Base-by-base conservation (phyloP, 2,888 invertebrate genomes). In the Helleia helle region DNA sequence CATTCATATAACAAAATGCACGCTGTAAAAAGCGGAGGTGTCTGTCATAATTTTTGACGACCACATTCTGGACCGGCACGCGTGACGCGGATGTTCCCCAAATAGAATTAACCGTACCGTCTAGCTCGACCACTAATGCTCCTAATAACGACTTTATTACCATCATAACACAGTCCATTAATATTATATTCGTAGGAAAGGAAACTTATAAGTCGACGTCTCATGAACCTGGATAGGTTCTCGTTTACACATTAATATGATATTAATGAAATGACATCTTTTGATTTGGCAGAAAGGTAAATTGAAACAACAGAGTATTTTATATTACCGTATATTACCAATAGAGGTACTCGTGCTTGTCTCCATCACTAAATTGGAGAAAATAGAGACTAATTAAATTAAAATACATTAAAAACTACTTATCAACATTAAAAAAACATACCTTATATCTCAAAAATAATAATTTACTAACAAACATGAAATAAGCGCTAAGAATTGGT, bases 391-490 rank as follows among this genome's bases (percentile, higher is more conserved):
- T 34, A 63, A 72, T 71, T 69, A 65, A 64, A 72, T 75, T 74
- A 75, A 77, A 77, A 77, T 79, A 77, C 65, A 68, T 76, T 77
- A 77, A 68, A 77, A 79, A 77, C 75, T 80, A 83, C 66, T 67
- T 76, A 77, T 62, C 71, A 81, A 80, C n/a, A n/a, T 66, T 75
- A 74, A 71, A 74, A 80, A 71, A 81, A 83, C 79, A 71, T 75
- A 77, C 69, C 79, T 76, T 74, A 80, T 59, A 77, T 80, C 74
- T 81, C 79, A 79, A 83, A 83, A 51, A 77, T 76, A 79, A 81
- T 81, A 83, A 83, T 81, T 83, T 81, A 81, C 81, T 83, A 83
- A 81, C 77, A 81, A 81, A 80, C 67, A 65, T 66, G 58, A 56
- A 52, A 46, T 46, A 52, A 45, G 48, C 47, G 45, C 52, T 51